A percentile compares a stretch with the other conserved stretches of the same genome.
These are phyloP conservation scores for Cosmia pyralina DNA, from an alignment of 2,888 invertebrate genomes.

Conservation along the genomic window DNA sequence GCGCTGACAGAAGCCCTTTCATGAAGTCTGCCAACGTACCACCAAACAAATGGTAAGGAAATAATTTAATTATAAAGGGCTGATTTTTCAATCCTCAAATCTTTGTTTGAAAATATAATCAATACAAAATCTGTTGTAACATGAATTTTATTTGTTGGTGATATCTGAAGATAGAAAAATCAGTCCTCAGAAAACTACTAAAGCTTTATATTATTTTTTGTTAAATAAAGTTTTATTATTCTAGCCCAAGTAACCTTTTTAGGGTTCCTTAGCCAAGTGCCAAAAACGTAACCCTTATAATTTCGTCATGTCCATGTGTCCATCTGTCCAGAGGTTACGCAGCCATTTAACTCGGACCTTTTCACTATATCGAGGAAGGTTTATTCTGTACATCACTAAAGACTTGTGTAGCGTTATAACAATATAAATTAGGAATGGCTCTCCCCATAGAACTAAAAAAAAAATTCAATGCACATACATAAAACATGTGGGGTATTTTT, in stretches of 20 bases:
- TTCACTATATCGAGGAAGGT: background rate
- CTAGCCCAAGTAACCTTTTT: background rate
- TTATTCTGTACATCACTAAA: background rate
- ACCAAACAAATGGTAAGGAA: conserved; percentile 93
- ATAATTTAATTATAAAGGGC: background rate
- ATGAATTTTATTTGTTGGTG: background rate
- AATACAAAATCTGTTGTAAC: background rate
- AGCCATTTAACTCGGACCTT: background rate
- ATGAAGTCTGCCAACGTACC: conserved; percentile 93
- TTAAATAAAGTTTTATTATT: background rate
- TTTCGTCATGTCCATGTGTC: background rate
- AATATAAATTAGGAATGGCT: background rate
- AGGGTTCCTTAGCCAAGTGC: background rate
- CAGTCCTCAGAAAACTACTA: background rate
- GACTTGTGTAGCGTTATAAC: background rate
- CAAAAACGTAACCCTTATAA: background rate
- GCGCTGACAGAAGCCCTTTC: conserved; percentile 92
- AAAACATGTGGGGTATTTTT: too few relatives aligned
- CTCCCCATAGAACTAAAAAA: background rate
- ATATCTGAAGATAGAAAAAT: background rate
- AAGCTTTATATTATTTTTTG: background rate
- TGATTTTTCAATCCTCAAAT: background rate
- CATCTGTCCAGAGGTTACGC: background rate
- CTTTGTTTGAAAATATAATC: background rate
- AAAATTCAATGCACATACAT: too few relatives aligned